Percentiles rank a stretch among this genome's conserved stretches.
phyloP scores from a whole-genome alignment of 37 sponge, comb jelly and placozoan genomes.

The Geodia barretti region DNA sequence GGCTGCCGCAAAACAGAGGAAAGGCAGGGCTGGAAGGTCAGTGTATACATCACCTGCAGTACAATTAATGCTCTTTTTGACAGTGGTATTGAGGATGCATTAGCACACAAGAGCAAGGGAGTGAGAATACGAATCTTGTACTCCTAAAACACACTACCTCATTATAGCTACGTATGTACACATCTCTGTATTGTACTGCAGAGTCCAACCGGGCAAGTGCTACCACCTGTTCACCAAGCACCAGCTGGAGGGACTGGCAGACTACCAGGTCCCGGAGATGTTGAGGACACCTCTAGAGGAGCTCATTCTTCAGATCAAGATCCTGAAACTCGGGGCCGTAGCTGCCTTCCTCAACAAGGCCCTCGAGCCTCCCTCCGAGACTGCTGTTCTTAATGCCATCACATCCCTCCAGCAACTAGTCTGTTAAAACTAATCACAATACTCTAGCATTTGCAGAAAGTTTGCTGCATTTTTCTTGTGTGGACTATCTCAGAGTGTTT shows the following conservation, averaged over 20 bases:
- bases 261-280: conserved; percentile 83
- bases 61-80: too few relatives aligned
- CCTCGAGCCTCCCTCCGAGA: conserved; percentile 59
- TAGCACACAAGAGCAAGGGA: too few relatives aligned
- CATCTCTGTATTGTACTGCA: conserved; percentile 10
- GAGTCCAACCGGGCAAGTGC: conserved; percentile 76
- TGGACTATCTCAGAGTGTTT: too few relatives aligned
- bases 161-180: not conserved
- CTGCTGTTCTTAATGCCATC: conserved; percentile 52
- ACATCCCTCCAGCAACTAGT: conserved; percentile 57
- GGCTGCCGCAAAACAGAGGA: conserved; percentile 84
- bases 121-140: too few relatives aligned
- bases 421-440: too few relatives aligned
- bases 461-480: too few relatives aligned
- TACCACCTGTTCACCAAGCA: conserved; percentile 63
- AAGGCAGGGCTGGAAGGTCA: conserved; percentile 86
- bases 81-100: too few relatives aligned
- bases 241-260: conserved; percentile 44
- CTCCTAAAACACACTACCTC: not conserved
- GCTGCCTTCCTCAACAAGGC: conserved; percentile 63
- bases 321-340: conserved; percentile 63
- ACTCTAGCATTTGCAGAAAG: too few relatives aligned
- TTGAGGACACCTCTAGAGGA: conserved; percentile 83
- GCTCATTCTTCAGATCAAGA: conserved; percentile 80
- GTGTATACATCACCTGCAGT: too few relatives aligned